Evolutionary conservation across 2,113 vertebrate genomes (phyloP), one percentile per base, ranked within the genome.

Genomic region (Dicrurus megarhynchus): DNA sequence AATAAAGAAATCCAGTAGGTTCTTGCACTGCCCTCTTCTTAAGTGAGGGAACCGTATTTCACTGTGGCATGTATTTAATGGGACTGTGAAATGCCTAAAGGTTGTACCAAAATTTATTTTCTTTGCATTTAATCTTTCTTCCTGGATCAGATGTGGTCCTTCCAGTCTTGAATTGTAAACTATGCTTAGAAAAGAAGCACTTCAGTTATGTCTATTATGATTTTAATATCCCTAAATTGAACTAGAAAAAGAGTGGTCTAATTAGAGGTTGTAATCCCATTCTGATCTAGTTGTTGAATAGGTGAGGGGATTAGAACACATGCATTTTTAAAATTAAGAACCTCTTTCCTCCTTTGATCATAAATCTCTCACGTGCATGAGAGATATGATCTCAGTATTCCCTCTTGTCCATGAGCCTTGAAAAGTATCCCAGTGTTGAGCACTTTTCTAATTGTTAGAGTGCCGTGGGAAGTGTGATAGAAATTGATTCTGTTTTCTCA

Each of bases 321-420:
- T 23, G 28, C 4, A 0, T 46, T n/a, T 90, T 49, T 33, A 37
- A 89, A 91, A 79, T 26, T 11, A 26, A 24, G 18, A 63, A 10
- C 18, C 1, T 56, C 1, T 84, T 94, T 65, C 20, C 27, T 91
- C 3, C 1, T 32, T 56, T 87, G 22, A 37, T 90, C 55, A 39
- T 30, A 10, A 79, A 41, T 75, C 16, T 85, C 9, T 65, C 1
- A 0, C 0, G 1, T n/a, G 20, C 17, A 3, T 28, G 35, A 37
- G 47, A 84, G 46, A 13, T 4, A 4, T 27, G 16, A 41, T 79
- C 11, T 89, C 39, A 7, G 37, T 76, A 15, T 83, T 79, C 7
- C 55, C 11, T 90, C 20, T 90, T 90, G 35, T 84, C 23, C 7
- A 6, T 11, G 20, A n/a, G 35, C 39, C 28, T 65, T 81, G 80